These are phyloP conservation scores for Cylloceria caligata DNA, from an alignment of 2,888 invertebrate species.

Conservation along the genomic window DNA sequence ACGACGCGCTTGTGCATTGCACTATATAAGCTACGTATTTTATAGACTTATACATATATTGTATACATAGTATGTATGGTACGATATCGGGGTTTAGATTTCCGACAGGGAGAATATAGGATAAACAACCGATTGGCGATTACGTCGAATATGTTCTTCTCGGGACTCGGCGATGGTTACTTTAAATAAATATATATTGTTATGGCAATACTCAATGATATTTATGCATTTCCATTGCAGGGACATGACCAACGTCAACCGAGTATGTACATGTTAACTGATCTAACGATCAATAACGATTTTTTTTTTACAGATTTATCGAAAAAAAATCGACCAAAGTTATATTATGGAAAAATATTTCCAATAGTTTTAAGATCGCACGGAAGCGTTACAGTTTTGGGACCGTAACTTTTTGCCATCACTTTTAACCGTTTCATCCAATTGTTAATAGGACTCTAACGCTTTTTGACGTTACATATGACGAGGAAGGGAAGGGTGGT, in stretches of 20 bases:
- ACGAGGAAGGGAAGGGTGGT: too few relatives aligned
- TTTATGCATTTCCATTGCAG: slow-evolving; percentile 1
- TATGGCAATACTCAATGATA: neutral
- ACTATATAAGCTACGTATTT: slow-evolving; percentile 11
- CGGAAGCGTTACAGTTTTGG: too few relatives aligned
- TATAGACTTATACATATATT: slow-evolving; percentile 9
- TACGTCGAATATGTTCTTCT: neutral
- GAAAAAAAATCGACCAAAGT: neutral
- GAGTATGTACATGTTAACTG: neutral
- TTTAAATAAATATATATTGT: neutral
- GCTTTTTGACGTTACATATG: too few relatives aligned
- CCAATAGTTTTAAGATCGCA: too few relatives aligned
- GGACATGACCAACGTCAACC: neutral
- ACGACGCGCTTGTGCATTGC: slow-evolving; percentile 38
- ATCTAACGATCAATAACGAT: neutral
- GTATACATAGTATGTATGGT: neutral
- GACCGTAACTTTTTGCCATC: too few relatives aligned
- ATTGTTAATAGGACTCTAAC: too few relatives aligned
- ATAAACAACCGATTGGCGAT: slow-evolving; percentile 16
- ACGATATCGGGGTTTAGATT: slow-evolving; percentile 13
- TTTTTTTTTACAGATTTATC: neutral
- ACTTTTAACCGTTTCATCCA: too few relatives aligned
- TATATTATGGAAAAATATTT: too few relatives aligned
- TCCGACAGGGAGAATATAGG: slow-evolving; percentile 11
- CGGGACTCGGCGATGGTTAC: neutral